Evolutionary conservation across 2,113 vertebrate species (phyloP), one percentile per base, ranked within the genome.

Genomic region (Zingel zingel): DNA sequence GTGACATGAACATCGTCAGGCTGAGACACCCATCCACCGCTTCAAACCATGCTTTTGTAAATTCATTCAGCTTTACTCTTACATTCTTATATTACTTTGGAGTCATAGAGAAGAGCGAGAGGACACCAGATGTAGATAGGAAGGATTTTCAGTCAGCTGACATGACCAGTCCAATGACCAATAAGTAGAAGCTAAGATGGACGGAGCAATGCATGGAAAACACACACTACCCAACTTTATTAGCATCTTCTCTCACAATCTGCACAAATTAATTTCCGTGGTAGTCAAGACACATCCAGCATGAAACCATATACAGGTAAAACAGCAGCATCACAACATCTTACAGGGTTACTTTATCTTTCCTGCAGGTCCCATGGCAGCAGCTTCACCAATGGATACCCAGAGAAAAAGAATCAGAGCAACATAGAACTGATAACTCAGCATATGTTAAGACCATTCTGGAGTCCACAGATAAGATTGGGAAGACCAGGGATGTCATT

Each of bases 1-100:
- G 43, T 82, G 82, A 88, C 78, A 77, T 61, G 69, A 82, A 67
- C 80, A 80, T 83, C 85, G 77, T 77, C 86, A 64, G 67, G 47
- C 62, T 72, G 74, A 86, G 72, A 91, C 73, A 47, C 50, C 53
- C 69, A 81, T 87, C 77, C 64, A 72, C 67, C 11, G 36, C 59
- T 47, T 75, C 81, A 77, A 84, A 71, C 61, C 69, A 39, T 11
- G n/a, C 45, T 57, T 59, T 33, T 53, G 43, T 12, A 27, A 54
- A 68, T 12, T 16, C 6, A 63, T 47, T 79, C 57, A 74, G 54
- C 64, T 16, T 30, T 10, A 11, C 57, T 74, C 12, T 56, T 54
- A 15, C 13, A 43, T 57, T 50, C 14, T 62, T 23, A 15, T 23
- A 39, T 39, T 16, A 10, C n/a, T 77, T 56, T 7, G 16, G 65